A percentile compares a stretch with the other conserved stretches of the same genome.
These are phyloP conservation scores for Schizotus pectinicornis DNA, from an alignment of 2,888 invertebrate genomes.

Conservation along the genomic window DNA sequence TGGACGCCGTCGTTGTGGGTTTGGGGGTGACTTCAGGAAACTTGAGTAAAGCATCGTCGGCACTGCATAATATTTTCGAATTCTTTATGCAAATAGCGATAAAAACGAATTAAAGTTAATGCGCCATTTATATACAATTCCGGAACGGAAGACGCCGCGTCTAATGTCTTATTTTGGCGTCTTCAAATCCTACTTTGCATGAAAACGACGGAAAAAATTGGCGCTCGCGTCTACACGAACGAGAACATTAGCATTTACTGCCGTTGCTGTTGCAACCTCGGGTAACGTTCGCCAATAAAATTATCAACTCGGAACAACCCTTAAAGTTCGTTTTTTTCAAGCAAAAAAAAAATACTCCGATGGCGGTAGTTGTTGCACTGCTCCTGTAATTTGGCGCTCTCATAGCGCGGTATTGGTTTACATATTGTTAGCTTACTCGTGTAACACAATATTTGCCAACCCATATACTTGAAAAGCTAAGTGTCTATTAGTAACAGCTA, in stretches of 20 bases:
- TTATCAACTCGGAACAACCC: slow-evolving; percentile 5
- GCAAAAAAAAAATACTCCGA: slow-evolving; percentile 6
- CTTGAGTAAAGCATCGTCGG: too few relatives aligned
- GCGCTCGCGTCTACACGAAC: slow-evolving; percentile 38
- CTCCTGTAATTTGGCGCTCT: slow-evolving; percentile 2
- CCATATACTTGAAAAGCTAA: slow-evolving; percentile 52
- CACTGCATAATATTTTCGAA: too few relatives aligned
- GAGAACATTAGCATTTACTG: slow-evolving; percentile 33
- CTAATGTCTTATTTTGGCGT: slow-evolving; percentile 48
- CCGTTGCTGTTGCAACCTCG: slow-evolving; percentile 6
- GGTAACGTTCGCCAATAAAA: slow-evolving; percentile 9
- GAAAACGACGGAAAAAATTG: slow-evolving; percentile 46
- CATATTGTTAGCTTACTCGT: slow-evolving; percentile 54
- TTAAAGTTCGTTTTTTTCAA: not conserved
- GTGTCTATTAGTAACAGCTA: slow-evolving; percentile 57
- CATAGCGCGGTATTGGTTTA: slow-evolving; percentile 46
- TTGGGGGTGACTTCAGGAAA: too few relatives aligned
- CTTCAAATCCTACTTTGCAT: slow-evolving; percentile 44
- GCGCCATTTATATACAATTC: slow-evolving; percentile 49
- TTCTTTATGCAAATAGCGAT: slow-evolving; percentile 29
- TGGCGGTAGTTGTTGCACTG: slow-evolving; percentile 1
- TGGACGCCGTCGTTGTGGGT: too few relatives aligned
- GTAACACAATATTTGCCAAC: slow-evolving; percentile 55
- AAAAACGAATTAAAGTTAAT: slow-evolving; percentile 49
- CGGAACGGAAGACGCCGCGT: slow-evolving; percentile 33